Conservation (phyloP, 2,888 invertebrate genomes). For the Parascotia fuliginaria region DNA sequence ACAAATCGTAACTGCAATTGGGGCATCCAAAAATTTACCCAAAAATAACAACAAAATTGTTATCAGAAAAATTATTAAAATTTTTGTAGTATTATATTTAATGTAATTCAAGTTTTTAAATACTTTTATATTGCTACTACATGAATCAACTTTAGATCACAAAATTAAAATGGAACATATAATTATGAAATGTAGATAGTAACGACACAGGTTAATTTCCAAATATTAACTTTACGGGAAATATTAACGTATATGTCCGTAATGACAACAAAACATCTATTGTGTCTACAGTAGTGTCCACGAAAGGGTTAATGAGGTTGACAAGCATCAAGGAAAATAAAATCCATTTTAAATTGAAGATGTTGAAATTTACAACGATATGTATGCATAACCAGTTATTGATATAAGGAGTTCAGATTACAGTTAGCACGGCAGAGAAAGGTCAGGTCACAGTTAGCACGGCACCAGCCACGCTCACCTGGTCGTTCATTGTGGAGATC, state of each 20-base stretch:
- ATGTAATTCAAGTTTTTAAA: too few relatives aligned
- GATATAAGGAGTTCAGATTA: constrained; percentile 5
- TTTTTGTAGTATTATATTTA: too few relatives aligned
- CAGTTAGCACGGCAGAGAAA: constrained; percentile 1
- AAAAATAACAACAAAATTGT: too few relatives aligned
- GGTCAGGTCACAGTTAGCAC: constrained; percentile 23
- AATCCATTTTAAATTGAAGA: neutral
- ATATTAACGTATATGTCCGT: too few relatives aligned
- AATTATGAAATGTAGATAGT: too few relatives aligned
- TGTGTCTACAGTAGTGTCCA: too few relatives aligned
- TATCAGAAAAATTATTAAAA: too few relatives aligned
- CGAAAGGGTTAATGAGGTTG: constrained; percentile 3
- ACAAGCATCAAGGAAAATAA: neutral
- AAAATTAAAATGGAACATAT: too few relatives aligned
- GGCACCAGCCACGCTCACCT: constrained; percentile 78
- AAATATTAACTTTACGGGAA: too few relatives aligned
- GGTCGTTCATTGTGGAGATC: constrained; percentile 88
- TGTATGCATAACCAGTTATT: constrained; percentile 1
- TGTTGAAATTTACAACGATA: neutral
- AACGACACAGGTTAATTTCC: constrained; percentile 4
- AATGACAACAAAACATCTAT: too few relatives aligned
- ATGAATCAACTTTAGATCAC: too few relatives aligned
- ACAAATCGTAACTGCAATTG: neutral
- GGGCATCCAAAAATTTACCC: neutral
- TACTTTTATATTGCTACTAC: too few relatives aligned